Percentiles rank a stretch among this genome's conserved stretches.
Conservation (phyloP, 2,113 vertebrate species). For the Macquaria ambigua region DNA sequence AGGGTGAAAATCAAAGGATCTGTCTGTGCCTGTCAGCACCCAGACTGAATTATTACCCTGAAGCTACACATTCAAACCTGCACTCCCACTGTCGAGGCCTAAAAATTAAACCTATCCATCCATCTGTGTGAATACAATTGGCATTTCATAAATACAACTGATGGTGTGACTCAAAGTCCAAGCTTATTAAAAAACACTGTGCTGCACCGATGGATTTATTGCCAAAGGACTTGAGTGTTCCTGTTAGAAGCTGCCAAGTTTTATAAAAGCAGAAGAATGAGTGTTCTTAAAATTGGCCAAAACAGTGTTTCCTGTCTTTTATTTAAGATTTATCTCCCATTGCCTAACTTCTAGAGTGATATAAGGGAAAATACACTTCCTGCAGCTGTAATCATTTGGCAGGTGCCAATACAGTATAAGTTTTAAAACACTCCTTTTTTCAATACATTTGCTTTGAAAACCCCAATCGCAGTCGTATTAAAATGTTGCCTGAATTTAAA, state of each 20-base stretch:
- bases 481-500: too few species aligned
- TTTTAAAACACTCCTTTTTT: too few species aligned
- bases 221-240: conserved; percentile 18
- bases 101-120: conserved; percentile 68
- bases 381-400: neutral
- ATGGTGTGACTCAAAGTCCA: conserved; percentile 49
- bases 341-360: neutral
- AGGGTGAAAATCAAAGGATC: conserved; percentile 65
- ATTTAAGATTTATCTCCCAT: neutral
- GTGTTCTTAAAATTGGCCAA: neutral
- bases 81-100: neutral
- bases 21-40: conserved; percentile 49
- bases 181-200: conserved; percentile 52
- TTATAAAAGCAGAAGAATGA: neutral
- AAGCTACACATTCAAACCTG: conserved; percentile 16
- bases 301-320: neutral
- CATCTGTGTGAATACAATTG: conserved; percentile 60
- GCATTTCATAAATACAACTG: conserved; percentile 66
- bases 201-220: conserved; percentile 45
- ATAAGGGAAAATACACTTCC: neutral
- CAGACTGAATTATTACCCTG: conserved; percentile 66
- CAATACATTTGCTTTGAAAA: neutral
- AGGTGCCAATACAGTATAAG: too few species aligned
- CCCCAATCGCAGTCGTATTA: neutral
- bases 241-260: conserved; percentile 18